phyloP scores from a whole-genome alignment of 2,113 vertebrate species.

The Sphyrna mokarran region DNA sequence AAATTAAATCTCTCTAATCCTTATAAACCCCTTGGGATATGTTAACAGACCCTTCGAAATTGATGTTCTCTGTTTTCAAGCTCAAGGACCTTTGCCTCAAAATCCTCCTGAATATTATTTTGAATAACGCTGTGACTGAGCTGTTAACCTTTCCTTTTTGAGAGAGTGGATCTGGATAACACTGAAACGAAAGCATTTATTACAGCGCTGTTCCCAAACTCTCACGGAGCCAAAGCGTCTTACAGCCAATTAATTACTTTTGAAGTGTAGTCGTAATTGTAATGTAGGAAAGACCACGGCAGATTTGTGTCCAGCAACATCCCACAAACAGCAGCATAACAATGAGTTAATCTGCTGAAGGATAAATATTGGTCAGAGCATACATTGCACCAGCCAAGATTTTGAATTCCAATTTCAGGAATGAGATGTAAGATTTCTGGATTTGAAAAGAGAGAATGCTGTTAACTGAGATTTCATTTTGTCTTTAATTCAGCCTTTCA shows the following conservation, averaged over 20 bases:
- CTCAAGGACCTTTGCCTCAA: background rate
- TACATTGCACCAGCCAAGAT: background rate
- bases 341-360: background rate
- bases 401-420: background rate
- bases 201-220: background rate
- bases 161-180: background rate
- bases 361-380: background rate
- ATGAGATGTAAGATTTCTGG: background rate
- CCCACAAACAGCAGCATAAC: background rate
- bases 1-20: too few relatives aligned
- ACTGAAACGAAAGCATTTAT: background rate
- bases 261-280: background rate
- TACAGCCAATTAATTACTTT: background rate
- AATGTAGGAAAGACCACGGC: background rate
- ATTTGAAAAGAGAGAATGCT: fast-evolving
- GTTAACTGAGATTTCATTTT: background rate
- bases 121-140: background rate
- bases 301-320: background rate
- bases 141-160: background rate
- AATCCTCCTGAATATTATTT: too few relatives aligned
- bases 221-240: background rate
- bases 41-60: background rate
- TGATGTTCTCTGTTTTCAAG: background rate
- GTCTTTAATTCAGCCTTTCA: background rate
- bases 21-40: background rate